Base-by-base conservation (phyloP, 2,797 vertebrate genomes). In the Amazona ochrocephala region DNA sequence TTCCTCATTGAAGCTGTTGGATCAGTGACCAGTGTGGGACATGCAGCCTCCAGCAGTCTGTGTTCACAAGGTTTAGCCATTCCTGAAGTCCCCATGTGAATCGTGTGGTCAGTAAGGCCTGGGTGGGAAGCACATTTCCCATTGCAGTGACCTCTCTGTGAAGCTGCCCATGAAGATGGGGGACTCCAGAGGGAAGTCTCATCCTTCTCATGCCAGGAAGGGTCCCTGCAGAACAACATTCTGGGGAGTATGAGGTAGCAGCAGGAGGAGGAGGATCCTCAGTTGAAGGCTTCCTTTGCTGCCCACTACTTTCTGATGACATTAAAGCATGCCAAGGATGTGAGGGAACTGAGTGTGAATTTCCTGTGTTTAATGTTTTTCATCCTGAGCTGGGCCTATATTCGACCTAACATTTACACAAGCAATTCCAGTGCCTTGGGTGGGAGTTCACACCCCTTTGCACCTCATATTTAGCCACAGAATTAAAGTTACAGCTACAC, bases 331-430 rank as follows among this genome's bases (percentile, higher is more conserved):
- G 45, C 51, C 67, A 74, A 94, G 84, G 75, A 87, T 78, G 50
- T 92, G 86, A 93, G 78, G 68, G 68, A 94, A 73, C 65, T 10
- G 4, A 77, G 6, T 77, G 56, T 65, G 84, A 86, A 93, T 92
- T 97, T 96, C 94, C 95, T 89, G 73, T 96, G 87, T 96, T 96
- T 95, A 94, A 94, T 94, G 71, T 90, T 97, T 94, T 91, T 81
- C 85, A 93, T 96, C 94, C 93, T 91, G 80, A 88, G n/a, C 44
- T 82, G 83, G 87, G 91, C 77, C 77, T 94, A 4, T 91, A 87
- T 94, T 93, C 74, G 83, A 86, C 51, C 23, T 79, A 74, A 77
- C 74, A 84, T 94, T 94, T 95, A 90, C 77, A 84, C 65, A 79
- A 91, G 27, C 67, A 72, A 67, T 93, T 90, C 85, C 85, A 90